These are phyloP conservation scores for Agrotis ipsilon DNA, from an alignment of 2,888 invertebrate genomes.

Conservation along the genomic window DNA sequence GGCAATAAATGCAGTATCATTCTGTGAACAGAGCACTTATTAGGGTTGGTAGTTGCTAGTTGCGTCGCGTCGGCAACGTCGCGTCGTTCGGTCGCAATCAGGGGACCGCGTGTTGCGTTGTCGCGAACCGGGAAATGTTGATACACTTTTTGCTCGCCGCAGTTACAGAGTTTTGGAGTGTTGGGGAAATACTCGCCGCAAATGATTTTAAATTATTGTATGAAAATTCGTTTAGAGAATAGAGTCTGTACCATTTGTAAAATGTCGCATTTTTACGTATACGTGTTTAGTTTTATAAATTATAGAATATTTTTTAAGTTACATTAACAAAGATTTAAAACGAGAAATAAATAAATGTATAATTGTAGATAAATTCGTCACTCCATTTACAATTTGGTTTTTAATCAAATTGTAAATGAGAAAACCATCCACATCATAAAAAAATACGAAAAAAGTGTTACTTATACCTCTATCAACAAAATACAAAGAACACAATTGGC, in stretches of 20 bases:
- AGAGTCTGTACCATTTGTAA: not conserved
- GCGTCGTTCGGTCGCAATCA: conserved; percentile 46
- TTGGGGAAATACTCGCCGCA: conserved; percentile 7
- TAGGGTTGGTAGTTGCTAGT: conserved; percentile 50
- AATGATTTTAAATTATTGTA: conserved; percentile 8
- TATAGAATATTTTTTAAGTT: too few relatives aligned
- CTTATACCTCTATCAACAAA: too few relatives aligned
- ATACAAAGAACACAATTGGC: too few relatives aligned
- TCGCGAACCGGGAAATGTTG: conserved; percentile 20
- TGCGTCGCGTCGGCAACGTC: conserved; percentile 46
- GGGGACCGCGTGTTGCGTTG: conserved; percentile 30
- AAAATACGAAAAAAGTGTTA: too few relatives aligned
- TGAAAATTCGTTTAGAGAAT: not conserved
- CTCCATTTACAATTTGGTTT: too few relatives aligned
- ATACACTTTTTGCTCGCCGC: conserved; percentile 26
- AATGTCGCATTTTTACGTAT: not conserved
- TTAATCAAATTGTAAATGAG: too few relatives aligned
- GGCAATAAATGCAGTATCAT: conserved; percentile 63
- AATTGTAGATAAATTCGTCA: too few relatives aligned
- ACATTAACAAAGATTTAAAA: too few relatives aligned
- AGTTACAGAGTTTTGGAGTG: not conserved
- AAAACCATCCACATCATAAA: too few relatives aligned
- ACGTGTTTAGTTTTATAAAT: not conserved
- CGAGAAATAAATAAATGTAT: too few relatives aligned
- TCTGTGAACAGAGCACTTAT: conserved; percentile 62